Percentiles rank a stretch among this genome's conserved stretches.
Conservation (phyloP, 2,888 invertebrate genomes). For the Rhagonycha fulva region DNA sequence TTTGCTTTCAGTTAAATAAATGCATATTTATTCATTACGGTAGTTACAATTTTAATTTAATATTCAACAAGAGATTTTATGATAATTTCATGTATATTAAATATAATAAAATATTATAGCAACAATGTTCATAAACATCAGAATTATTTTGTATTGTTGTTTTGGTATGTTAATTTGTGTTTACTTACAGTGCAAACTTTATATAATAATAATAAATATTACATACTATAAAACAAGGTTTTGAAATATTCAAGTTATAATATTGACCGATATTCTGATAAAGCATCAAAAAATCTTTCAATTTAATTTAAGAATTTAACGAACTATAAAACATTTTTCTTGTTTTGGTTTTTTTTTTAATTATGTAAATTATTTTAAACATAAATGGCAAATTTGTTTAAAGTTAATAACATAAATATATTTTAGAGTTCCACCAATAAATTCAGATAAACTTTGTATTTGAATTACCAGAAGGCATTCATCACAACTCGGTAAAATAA, state of each 20-base stretch:
- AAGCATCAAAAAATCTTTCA: no score
- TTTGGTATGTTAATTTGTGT: not conserved
- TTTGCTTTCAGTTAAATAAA: slow-evolving; percentile 37
- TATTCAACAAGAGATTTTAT: not conserved
- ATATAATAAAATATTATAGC: no score
- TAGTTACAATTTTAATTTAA: not conserved
- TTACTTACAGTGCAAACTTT: not conserved
- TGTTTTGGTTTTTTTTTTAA: not conserved
- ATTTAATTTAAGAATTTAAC: not conserved
- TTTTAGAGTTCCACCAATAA: not conserved
- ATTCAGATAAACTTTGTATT: not conserved
- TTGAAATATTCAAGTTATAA: not conserved
- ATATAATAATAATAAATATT: not conserved
- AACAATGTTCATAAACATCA: no score
- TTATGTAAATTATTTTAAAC: not conserved
- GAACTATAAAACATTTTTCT: no score
- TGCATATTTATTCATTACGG: not conserved
- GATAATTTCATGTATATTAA: not conserved
- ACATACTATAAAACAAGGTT: not conserved
- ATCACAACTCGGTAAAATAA: not conserved
- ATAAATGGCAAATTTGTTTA: not conserved
- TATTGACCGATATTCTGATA: not conserved
- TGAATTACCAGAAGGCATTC: not conserved
- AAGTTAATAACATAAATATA: not conserved
- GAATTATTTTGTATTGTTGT: not conserved